These are phyloP conservation scores for Darevskia nairensis DNA, from an alignment of 2,797 vertebrate species.

Conservation along the genomic window DNA sequence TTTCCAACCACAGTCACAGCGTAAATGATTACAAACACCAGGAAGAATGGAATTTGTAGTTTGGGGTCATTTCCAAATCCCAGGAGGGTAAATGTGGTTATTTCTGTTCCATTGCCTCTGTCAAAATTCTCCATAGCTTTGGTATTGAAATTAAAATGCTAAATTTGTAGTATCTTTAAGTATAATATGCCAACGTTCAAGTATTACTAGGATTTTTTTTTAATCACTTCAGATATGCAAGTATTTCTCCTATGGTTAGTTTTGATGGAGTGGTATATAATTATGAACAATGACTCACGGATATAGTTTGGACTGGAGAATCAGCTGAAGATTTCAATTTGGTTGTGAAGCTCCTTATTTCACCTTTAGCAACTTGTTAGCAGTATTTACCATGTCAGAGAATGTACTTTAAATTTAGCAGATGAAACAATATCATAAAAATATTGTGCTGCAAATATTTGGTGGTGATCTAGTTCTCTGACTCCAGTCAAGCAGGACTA, in stretches of 20 bases:
- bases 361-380: too few relatives aligned
- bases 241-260: neutral
- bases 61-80: slow-evolving; percentile 1
- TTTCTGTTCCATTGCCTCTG: neutral
- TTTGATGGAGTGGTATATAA: too few relatives aligned
- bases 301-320: too few relatives aligned
- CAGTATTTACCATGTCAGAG: too few relatives aligned
- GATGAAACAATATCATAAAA: too few relatives aligned
- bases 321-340: too few relatives aligned
- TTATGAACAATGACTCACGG: too few relatives aligned
- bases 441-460: too few relatives aligned
- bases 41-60: slow-evolving; percentile 28
- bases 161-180: neutral
- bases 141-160: neutral
- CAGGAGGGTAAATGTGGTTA: neutral
- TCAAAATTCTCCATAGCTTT: neutral
- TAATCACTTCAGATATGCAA: neutral
- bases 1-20: slow-evolving; percentile 51
- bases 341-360: too few relatives aligned
- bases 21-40: slow-evolving; percentile 41
- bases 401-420: too few relatives aligned
- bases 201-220: neutral
- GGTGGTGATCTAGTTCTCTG: too few relatives aligned
- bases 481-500: too few relatives aligned
- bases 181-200: neutral